phyloP scores from a whole-genome alignment of 92 coral and sea anemone species.

The Scolanthus callimorphus region DNA sequence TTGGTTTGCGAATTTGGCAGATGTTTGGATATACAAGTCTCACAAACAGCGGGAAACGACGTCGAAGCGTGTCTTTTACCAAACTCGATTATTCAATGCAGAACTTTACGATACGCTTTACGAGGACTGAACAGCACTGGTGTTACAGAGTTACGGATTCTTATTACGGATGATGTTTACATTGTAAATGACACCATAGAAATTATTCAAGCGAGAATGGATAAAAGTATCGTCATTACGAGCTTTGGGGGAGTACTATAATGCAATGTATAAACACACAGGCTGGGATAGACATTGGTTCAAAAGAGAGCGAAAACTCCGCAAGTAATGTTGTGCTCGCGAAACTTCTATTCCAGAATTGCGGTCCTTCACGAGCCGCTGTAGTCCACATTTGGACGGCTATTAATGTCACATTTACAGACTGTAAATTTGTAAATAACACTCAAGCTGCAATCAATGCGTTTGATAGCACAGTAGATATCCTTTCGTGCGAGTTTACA shows the following conservation, averaged over 20 bases:
- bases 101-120: constrained; percentile 55
- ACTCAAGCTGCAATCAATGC: constrained; percentile 58
- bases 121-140: constrained; percentile 2
- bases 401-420: constrained; percentile 42
- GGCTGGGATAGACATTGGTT: constrained; percentile 47
- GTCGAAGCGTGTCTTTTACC: constrained; percentile 26
- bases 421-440: constrained; percentile 66
- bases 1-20: not conserved
- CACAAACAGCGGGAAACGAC: constrained; percentile 53
- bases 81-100: constrained; percentile 33
- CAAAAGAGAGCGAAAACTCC: not conserved
- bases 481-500: constrained; percentile 45
- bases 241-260: not conserved
- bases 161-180: constrained; percentile 38
- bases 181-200: constrained; percentile 14
- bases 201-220: constrained; percentile 40
- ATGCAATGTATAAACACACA: constrained; percentile 17
- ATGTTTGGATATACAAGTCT: constrained; percentile 25
- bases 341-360: constrained; percentile 53
- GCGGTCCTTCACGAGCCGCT: constrained; percentile 47
- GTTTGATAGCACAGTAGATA: constrained; percentile 54
- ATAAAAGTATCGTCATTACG: constrained; percentile 35
- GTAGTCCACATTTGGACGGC: constrained; percentile 55
- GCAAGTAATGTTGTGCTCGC: constrained; percentile 39
- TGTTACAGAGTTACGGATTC: constrained; percentile 38